These are phyloP conservation scores for Glaucopsyche alexis DNA, from an alignment of 2,888 invertebrate genomes.

Conservation along the genomic window DNA sequence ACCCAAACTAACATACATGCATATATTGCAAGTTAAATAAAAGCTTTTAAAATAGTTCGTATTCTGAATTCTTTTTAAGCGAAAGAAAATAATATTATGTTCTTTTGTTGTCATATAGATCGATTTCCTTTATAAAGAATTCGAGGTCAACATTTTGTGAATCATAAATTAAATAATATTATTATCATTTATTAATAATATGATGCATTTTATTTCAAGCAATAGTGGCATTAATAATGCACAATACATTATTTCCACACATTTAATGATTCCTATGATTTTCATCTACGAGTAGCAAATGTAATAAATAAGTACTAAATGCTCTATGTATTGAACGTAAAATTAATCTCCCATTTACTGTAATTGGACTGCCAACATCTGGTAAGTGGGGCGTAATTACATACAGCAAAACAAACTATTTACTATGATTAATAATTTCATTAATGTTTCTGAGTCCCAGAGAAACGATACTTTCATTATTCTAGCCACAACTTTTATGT, in stretches of 20 bases:
- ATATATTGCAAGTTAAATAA: no score
- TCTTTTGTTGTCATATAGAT: no score
- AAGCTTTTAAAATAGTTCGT: neutral
- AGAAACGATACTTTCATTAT: neutral
- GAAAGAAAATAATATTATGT: no score
- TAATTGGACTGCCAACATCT: conserved; percentile 15
- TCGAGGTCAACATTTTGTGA: neutral
- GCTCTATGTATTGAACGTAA: neutral
- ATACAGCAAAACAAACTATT: conserved; percentile 17
- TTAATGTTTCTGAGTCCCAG: conserved; percentile 3
- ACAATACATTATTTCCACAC: conserved; percentile 1
- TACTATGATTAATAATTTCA: conserved; percentile 12
- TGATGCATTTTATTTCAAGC: neutral
- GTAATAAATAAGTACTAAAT: no score
- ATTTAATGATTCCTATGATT: neutral
- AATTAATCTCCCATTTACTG: conserved; percentile 14
- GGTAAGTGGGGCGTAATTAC: conserved; percentile 9
- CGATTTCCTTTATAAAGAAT: neutral
- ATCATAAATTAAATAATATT: neutral
- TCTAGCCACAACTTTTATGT: neutral
- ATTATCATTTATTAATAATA: neutral
- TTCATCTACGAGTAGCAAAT: neutral
- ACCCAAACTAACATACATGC: no score
- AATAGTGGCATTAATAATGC: neutral
- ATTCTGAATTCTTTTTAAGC: neutral